A percentile compares a stretch with the other conserved stretches of the same genome.
These are phyloP conservation scores for Amblyopsis rosae DNA, from an alignment of 2,113 vertebrate genomes.

Conservation along the genomic window DNA sequence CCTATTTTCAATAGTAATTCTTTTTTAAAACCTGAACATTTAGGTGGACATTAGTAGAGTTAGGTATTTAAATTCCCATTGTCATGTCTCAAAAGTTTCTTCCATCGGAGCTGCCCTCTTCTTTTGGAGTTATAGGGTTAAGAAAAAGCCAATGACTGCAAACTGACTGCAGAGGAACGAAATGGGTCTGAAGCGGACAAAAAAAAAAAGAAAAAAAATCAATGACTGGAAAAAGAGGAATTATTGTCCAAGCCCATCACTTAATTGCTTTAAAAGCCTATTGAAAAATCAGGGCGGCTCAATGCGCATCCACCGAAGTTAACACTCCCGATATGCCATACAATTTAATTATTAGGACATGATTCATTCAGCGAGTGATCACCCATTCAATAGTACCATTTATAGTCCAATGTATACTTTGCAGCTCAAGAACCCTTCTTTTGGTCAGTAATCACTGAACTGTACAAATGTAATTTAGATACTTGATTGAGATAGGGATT, in stretches of 20 bases:
- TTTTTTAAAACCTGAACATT: not conserved
- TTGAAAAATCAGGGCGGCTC: conserved; percentile 81
- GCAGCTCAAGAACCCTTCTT: conserved; percentile 62
- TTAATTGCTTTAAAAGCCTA: conserved; percentile 96
- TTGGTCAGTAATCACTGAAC: conserved; percentile 78
- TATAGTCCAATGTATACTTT: conserved; percentile 62
- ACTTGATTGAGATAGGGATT: conserved; percentile 70
- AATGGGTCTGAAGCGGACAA: conserved; percentile 82
- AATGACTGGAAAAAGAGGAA: conserved; percentile 91
- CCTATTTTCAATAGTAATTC: not conserved
- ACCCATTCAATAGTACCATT: conserved; percentile 69
- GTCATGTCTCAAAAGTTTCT: conserved; percentile 29
- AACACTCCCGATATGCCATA: conserved; percentile 70
- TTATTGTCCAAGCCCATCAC: conserved; percentile 88
- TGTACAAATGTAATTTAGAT: conserved; percentile 76
- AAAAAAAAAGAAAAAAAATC: conserved; percentile 83
- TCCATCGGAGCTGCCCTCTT: conserved; percentile 23
- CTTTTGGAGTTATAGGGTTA: conserved; percentile 80
- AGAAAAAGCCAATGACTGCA: conserved; percentile 84
- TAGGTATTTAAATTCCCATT: conserved; percentile 25
- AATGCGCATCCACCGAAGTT: conserved; percentile 75
- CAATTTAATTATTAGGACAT: conserved; percentile 79
- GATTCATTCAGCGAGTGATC: conserved; percentile 75
- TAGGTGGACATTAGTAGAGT: not conserved
- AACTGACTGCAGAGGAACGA: conserved; percentile 83